Conservation (phyloP, 2,113 vertebrate species). For the Periophthalmus modestus region DNA sequence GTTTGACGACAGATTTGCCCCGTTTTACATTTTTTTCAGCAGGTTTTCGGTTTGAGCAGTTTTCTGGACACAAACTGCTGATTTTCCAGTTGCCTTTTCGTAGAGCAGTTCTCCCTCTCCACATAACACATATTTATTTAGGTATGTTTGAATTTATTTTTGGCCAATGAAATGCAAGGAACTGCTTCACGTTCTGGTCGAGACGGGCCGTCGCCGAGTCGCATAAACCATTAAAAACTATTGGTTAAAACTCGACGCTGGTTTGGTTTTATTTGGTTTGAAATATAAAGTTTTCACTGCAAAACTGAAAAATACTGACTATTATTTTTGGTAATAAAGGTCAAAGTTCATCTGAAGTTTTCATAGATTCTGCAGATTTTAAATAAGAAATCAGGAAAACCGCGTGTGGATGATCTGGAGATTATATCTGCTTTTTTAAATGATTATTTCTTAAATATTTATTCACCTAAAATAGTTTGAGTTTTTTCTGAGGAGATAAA, state of each 20-base stretch:
- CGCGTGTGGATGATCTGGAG: too few species aligned
- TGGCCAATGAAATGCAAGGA: slow-evolving; percentile 72
- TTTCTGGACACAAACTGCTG: slow-evolving; percentile 52
- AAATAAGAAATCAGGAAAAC: too few species aligned
- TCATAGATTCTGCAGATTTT: too few species aligned
- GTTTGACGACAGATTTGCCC: slow-evolving; percentile 45
- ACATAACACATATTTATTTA: slow-evolving; percentile 81
- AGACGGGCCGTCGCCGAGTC: slow-evolving; percentile 74
- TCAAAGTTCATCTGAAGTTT: too few species aligned
- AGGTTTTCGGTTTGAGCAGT: slow-evolving; percentile 57
- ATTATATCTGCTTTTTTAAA: too few species aligned
- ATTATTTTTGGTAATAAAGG: too few species aligned
- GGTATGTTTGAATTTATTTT: slow-evolving; percentile 77
- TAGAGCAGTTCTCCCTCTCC: slow-evolving; percentile 51
- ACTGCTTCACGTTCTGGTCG: slow-evolving; percentile 70
- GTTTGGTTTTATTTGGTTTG: slow-evolving; percentile 1
- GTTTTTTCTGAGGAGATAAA: too few species aligned
- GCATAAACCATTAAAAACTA: slow-evolving; percentile 84
- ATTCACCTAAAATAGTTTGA: too few species aligned
- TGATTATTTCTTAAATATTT: too few species aligned
- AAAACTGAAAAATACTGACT: background rate
- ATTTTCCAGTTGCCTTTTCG: slow-evolving; percentile 75
- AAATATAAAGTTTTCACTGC: background rate
- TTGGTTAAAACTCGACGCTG: slow-evolving; percentile 74
- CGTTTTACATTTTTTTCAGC: slow-evolving; percentile 51